phyloP scores from a whole-genome alignment of 2,113 vertebrate species.

The Scophthalmus maximus region DNA sequence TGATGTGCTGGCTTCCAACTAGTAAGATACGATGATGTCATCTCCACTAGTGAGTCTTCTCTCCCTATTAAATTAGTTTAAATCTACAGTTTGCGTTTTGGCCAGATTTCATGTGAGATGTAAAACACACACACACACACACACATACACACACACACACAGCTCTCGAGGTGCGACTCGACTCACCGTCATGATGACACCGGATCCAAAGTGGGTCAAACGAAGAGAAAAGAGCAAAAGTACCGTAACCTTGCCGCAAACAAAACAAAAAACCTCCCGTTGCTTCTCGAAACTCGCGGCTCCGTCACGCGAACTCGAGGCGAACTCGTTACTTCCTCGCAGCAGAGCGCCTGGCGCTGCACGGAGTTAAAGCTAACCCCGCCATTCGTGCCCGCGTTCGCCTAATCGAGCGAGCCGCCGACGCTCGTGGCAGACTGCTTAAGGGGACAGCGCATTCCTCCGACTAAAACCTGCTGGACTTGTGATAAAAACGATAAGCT shows the following conservation, averaged over 20 bases:
- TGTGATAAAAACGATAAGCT: accelerated
- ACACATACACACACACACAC: too few species aligned
- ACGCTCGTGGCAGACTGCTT: too few species aligned
- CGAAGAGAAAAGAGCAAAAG: conserved; percentile 24
- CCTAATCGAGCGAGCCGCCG: conserved; percentile 5
- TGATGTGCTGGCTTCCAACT: too few species aligned
- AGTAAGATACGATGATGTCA: too few species aligned
- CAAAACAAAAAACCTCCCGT: too few species aligned
- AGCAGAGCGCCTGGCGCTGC: conserved; percentile 3
- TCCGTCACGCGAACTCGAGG: too few species aligned
- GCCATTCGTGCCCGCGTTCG: conserved; percentile 63
- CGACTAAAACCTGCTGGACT: not conserved
- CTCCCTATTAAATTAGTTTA: too few species aligned
- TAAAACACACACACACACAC: too few species aligned
- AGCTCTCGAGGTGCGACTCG: conserved; percentile 43
- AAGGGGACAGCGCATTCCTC: not conserved
- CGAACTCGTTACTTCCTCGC: conserved; percentile 2
- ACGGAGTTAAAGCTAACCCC: conserved; percentile 51
- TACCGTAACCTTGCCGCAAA: not conserved
- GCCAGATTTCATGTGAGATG: too few species aligned
- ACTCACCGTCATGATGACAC: conserved; percentile 81
- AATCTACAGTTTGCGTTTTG: too few species aligned
- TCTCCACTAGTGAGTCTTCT: too few species aligned
- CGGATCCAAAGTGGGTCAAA: conserved; percentile 62
- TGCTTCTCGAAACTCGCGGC: too few species aligned